Percentiles rank a stretch among this genome's conserved stretches.
Conservation (phyloP, 2,888 invertebrate species). For the Anarsia innoxiella region DNA sequence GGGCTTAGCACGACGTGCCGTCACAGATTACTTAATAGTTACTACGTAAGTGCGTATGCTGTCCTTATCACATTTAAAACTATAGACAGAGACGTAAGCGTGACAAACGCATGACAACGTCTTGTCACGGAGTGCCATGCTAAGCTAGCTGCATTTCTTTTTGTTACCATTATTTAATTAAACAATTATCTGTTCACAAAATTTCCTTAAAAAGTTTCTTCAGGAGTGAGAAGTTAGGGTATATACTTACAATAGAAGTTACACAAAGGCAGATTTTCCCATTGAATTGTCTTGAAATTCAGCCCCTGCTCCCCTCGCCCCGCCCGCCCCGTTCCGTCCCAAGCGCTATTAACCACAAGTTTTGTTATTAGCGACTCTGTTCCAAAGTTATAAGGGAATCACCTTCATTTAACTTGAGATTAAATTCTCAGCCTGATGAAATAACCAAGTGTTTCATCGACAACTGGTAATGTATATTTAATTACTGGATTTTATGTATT, state of each 20-base stretch:
- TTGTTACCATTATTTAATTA: too few relatives aligned
- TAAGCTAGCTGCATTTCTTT: too few relatives aligned
- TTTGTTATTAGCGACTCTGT: conserved; percentile 69
- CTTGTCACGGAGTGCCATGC: too few relatives aligned
- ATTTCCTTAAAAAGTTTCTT: conserved; percentile 23
- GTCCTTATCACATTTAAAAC: too few relatives aligned
- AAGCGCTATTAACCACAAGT: conserved; percentile 64
- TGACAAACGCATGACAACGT: too few relatives aligned
- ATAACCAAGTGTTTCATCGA: conserved; percentile 34
- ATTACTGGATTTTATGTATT: too few relatives aligned
- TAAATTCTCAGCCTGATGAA: conserved; percentile 60
- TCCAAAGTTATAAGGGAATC: conserved; percentile 66
- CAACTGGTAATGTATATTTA: too few relatives aligned
- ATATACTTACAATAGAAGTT: conserved; percentile 54
- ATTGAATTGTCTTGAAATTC: conserved; percentile 65
- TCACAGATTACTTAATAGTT: too few relatives aligned
- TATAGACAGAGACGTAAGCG: too few relatives aligned
- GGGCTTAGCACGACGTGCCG: too few relatives aligned
- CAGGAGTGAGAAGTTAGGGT: conserved; percentile 31
- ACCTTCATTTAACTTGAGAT: conserved; percentile 69
- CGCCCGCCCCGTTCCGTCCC: conserved; percentile 16
- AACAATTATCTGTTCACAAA: conserved; percentile 19
- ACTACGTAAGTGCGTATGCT: too few relatives aligned
- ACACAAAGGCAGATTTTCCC: conserved; percentile 66
- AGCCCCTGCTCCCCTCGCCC: conserved; percentile 28